A percentile compares a stretch with the other conserved stretches of the same genome.
Evolutionary conservation across 37 sponge, comb jelly and placozoan genomes (phyloP).

Genomic region (Geodia barretti): DNA sequence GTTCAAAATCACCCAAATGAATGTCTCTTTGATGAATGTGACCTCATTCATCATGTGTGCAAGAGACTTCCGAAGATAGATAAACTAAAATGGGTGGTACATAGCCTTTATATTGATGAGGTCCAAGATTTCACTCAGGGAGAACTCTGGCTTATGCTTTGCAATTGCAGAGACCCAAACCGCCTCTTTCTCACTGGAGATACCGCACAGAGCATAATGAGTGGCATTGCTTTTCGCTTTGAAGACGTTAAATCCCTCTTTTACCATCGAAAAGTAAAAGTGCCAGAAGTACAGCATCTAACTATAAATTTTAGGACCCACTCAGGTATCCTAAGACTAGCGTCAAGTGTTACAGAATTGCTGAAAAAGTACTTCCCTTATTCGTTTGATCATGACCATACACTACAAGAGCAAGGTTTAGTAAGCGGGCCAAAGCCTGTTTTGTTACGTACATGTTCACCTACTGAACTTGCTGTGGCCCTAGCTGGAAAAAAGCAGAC

Average conservation of each 20-base stretch:
- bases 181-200: conserved; percentile 79
- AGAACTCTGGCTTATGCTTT: conserved; percentile 62
- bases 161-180: conserved; percentile 59
- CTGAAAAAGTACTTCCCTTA: conserved; percentile 49
- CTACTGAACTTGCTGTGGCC: conserved; percentile 56
- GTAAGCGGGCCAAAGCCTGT: conserved; percentile 71
- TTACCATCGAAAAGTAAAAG: conserved; percentile 15
- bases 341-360: conserved; percentile 69
- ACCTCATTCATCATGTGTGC: conserved; percentile 51
- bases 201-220: conserved; percentile 87
- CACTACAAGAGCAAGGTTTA: conserved; percentile 47
- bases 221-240: conserved; percentile 82
- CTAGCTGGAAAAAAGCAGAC: conserved; percentile 53
- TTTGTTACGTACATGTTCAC: conserved; percentile 29
- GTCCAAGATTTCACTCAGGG: conserved; percentile 90
- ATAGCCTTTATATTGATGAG: conserved; percentile 80
- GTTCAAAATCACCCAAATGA: conserved; percentile 4
- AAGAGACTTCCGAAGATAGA: conserved; percentile 10
- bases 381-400: conserved; percentile 59
- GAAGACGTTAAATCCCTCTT: conserved; percentile 66
- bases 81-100: conserved; percentile 37
- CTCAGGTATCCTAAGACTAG: conserved; percentile 66
- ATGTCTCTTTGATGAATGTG: conserved; percentile 74
- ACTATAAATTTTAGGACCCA: conserved; percentile 79
- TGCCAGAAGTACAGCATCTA: conserved; percentile 64